Conservation (phyloP, 1,140 invertebrate species). For the Anadara kagoshimensis region DNA sequence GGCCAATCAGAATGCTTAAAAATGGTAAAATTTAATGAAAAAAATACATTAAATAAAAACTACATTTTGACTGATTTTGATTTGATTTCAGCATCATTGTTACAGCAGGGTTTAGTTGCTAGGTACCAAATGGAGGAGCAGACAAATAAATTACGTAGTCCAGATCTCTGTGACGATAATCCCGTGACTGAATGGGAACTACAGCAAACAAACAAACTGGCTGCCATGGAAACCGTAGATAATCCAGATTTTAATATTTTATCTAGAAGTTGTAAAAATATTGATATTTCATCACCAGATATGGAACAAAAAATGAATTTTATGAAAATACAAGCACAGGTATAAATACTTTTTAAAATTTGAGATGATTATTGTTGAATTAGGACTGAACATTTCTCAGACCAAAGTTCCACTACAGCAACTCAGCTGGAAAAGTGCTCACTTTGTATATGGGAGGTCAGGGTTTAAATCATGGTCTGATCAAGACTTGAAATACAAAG, state of each 20-base stretch:
- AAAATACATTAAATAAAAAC: too few relatives aligned
- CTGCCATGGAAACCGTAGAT: conserved; percentile 17
- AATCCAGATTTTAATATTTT: conserved; percentile 41
- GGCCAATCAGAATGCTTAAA: too few relatives aligned
- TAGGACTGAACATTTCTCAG: too few relatives aligned
- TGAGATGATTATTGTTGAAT: too few relatives aligned
- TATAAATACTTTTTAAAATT: conserved; percentile 19
- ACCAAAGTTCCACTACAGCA: too few relatives aligned
- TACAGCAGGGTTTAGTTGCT: conserved; percentile 60
- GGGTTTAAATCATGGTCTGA: too few relatives aligned
- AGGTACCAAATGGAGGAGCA: conserved; percentile 50
- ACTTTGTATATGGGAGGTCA: too few relatives aligned
- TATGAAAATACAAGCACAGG: conserved; percentile 67
- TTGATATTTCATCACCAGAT: conserved; percentile 53
- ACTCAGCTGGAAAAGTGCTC: too few relatives aligned
- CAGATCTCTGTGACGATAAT: conserved; percentile 17
- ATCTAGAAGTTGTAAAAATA: conserved; percentile 37
- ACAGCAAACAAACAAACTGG: conserved; percentile 22
- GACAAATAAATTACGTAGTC: conserved; percentile 28
- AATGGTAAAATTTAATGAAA: too few relatives aligned
- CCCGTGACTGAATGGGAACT: conserved; percentile 43
- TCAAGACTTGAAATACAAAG: too few relatives aligned
- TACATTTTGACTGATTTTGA: not conserved
- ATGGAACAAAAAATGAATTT: conserved; percentile 64
- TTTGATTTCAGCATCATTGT: conserved; percentile 45